A percentile compares a stretch with the other conserved stretches of the same genome.
phyloP scores from a whole-genome alignment of 2,797 vertebrate species.

The Catostomus latipinnis region DNA sequence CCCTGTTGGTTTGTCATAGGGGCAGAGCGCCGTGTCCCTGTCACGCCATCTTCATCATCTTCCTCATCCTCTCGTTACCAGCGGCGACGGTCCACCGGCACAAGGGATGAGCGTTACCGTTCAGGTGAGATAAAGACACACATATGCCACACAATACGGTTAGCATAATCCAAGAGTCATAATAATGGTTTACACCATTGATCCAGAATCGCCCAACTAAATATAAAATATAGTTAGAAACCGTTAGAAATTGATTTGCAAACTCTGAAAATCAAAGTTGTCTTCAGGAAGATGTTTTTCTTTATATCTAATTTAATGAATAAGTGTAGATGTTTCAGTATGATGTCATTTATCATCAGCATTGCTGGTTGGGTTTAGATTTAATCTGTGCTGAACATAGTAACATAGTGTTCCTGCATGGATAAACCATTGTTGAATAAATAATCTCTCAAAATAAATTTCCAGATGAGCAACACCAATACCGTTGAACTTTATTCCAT shows the following conservation, averaged over 20 bases:
- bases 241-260: no score
- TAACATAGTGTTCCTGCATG: not conserved
- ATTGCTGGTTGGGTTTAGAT: not conserved
- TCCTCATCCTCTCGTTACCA: slow-evolving; percentile 84
- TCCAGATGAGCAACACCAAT: not conserved
- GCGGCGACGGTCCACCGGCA: slow-evolving; percentile 85
- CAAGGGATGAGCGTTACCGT: slow-evolving; percentile 87
- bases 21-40: slow-evolving; percentile 82
- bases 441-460: not conserved
- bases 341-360: not conserved
- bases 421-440: slow-evolving; percentile 26
- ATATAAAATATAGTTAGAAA: no score
- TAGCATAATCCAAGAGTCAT: no score
- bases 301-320: no score
- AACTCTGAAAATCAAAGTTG: no score
- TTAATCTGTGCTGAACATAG: not conserved
- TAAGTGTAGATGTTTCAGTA: not conserved
- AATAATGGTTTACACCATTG: no score
- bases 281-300: no score
- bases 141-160: no score
- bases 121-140: slow-evolving; percentile 73
- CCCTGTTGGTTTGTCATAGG: slow-evolving; percentile 65
- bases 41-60: slow-evolving; percentile 77
- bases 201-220: no score
- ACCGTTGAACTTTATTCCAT: slow-evolving; percentile 1